Evolutionary conservation across 2,113 vertebrate genomes (phyloP).

Genomic region (Glaucidium brasilianum): DNA sequence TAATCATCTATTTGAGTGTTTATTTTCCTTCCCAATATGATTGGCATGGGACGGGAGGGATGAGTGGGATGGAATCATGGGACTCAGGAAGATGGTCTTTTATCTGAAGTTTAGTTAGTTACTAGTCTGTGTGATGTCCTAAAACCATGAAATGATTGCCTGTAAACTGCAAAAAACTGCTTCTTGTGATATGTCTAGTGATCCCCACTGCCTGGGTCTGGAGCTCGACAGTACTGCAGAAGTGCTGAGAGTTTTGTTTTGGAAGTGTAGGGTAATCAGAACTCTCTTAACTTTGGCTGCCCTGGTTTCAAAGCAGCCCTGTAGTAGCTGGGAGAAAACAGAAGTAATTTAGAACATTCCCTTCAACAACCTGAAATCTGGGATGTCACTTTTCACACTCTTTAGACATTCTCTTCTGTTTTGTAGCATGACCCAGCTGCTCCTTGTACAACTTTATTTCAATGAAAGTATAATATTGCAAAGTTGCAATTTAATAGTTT

Average conservation of each 20-base stretch:
- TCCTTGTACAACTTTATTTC: background rate
- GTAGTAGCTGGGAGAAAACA: background rate
- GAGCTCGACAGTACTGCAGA: background rate
- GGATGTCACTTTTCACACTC: background rate
- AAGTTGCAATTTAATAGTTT: background rate
- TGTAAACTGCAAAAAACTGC: background rate
- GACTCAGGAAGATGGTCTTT: background rate
- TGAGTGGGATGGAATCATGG: background rate
- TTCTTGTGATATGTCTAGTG: background rate
- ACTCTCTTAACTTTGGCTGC: background rate
- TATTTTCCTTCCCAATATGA: background rate
- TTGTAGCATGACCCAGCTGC: background rate
- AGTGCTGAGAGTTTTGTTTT: background rate
- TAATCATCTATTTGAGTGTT: background rate
- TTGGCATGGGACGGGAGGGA: background rate
- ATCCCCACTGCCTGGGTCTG: background rate
- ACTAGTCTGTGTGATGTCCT: background rate
- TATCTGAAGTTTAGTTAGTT: background rate
- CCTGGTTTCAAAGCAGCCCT: background rate
- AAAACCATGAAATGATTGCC: background rate
- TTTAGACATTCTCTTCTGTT: background rate
- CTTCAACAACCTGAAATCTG: background rate
- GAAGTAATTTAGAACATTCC: background rate
- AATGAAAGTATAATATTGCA: background rate
- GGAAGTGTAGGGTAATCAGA: background rate